Conservation (phyloP, 1,140 invertebrate species). For the Linepithema humile region DNA sequence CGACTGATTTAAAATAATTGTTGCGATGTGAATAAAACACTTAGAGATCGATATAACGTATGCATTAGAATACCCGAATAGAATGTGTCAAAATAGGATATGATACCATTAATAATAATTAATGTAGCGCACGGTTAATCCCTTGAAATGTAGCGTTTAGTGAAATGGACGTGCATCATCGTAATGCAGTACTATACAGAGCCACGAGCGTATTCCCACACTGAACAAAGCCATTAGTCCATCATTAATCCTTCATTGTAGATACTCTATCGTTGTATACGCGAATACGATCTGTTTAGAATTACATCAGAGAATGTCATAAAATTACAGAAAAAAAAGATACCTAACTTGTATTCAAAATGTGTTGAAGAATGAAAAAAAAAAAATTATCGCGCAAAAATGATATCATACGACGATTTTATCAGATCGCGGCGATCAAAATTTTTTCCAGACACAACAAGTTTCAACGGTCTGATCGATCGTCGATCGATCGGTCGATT, state of each 20-base stretch:
- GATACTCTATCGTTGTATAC: constrained; percentile 47
- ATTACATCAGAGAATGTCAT: constrained; percentile 43
- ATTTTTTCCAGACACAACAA: constrained; percentile 8
- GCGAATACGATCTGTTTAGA: constrained; percentile 54
- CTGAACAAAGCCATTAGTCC: constrained; percentile 58
- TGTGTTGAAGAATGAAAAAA: neutral
- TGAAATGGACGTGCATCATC: constrained; percentile 55
- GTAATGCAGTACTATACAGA: constrained; percentile 55
- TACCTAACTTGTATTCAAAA: neutral
- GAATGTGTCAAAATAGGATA: constrained; percentile 59
- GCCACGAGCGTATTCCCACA: constrained; percentile 45
- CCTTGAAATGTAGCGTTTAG: constrained; percentile 58
- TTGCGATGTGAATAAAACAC: constrained; percentile 41
- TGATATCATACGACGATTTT: neutral
- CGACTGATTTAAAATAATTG: constrained; percentile 36
- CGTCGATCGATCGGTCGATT: constrained; percentile 29
- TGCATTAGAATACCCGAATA: constrained; percentile 55
- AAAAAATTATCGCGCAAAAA: neutral
- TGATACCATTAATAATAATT: constrained; percentile 59
- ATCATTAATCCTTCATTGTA: constrained; percentile 59
- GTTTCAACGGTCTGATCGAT: neutral
- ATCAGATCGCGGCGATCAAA: neutral
- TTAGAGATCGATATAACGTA: constrained; percentile 39
- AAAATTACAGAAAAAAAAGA: constrained; percentile 22
- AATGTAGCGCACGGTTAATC: constrained; percentile 57